Conservation (phyloP, 2,113 vertebrate genomes). For the Nycticryphes semicollaris region DNA sequence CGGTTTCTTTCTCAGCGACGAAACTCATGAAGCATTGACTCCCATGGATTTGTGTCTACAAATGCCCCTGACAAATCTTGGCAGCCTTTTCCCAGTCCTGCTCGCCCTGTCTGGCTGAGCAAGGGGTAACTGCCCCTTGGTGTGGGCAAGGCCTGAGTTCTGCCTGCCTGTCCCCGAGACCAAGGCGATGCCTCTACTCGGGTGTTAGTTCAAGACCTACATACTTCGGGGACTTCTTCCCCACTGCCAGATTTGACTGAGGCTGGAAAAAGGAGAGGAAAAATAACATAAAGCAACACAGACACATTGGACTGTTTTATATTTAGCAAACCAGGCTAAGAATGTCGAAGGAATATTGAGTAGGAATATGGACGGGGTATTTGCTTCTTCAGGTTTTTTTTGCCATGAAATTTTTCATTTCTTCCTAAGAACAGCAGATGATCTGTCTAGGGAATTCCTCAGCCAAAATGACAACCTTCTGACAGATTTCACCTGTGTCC, state of each 20-base stretch:
- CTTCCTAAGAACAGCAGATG: not conserved
- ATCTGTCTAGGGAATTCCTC: slow-evolving; percentile 17
- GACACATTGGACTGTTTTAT: not conserved
- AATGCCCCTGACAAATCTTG: not conserved
- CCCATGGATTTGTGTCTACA: not conserved
- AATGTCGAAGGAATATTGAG: slow-evolving; percentile 27
- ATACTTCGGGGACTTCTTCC: not conserved
- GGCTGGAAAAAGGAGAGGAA: not conserved
- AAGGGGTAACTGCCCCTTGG: not conserved
- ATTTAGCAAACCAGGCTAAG: slow-evolving; percentile 46
- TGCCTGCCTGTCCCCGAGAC: not conserved
- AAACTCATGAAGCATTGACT: not conserved
- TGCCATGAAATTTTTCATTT: not conserved
- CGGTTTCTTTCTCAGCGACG: not conserved
- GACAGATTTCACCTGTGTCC: slow-evolving; percentile 9
- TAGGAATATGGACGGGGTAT: not conserved
- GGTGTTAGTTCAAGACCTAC: not conserved
- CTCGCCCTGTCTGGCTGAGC: not conserved
- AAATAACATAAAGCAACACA: not conserved
- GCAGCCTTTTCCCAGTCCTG: not conserved
- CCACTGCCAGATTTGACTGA: not conserved
- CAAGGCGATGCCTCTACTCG: not conserved
- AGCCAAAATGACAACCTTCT: not conserved
- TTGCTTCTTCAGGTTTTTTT: not conserved
- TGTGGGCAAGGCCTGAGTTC: not conserved